Evolutionary conservation across 1,140 invertebrate genomes (phyloP), one percentile per base, ranked within the genome.

Genomic region (Acromyrmex charruanus): DNA sequence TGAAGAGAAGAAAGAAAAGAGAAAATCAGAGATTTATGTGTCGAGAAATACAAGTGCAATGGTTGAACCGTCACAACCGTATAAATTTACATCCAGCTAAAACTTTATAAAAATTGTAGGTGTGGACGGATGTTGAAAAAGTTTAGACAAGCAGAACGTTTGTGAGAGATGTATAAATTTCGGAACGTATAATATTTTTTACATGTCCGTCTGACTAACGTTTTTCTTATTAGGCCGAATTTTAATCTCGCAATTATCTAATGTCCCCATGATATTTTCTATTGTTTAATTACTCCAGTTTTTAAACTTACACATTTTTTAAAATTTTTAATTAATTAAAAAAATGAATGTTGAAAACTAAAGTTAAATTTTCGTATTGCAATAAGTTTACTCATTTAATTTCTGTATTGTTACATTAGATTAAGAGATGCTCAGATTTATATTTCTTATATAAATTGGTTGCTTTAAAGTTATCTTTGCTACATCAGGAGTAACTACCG

Each of bases 61-160:
- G 44, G 21, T 84, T 74, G 61, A 51, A 84, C 55, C 55, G 69
- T 84, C 63, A 80, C 63, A 53, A 80, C 63, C 63, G 58, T 61
- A 74, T 35, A 39, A 39, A 49, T 80, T 80, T 35, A 49, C 21
- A 71, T 84, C 55, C 16, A 6, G 53, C 14, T 31, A 31, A 18
- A 84, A 84, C 69, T 84, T 82, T 84, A 49, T 61, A 74, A 74
- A 84, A 75, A 84, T 72, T 55, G 44, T 68, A 74, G 68, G 65
- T 81, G 77, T 81, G 65, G 28, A 84, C 55, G 69, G 39, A 74
- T 74, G 69, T 74, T 84, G 69, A 61, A 84, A 84, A 84, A 84
- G 69, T 74, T 84, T 74, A 31, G 80, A 74, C 80, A 61, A 28
- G 12, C 39, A n/a, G 14, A 82, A 31, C 68, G 39, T 51, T 74